Conservation (phyloP, 2,888 invertebrate species). For the Spatulosminthurus flaviceps region DNA sequence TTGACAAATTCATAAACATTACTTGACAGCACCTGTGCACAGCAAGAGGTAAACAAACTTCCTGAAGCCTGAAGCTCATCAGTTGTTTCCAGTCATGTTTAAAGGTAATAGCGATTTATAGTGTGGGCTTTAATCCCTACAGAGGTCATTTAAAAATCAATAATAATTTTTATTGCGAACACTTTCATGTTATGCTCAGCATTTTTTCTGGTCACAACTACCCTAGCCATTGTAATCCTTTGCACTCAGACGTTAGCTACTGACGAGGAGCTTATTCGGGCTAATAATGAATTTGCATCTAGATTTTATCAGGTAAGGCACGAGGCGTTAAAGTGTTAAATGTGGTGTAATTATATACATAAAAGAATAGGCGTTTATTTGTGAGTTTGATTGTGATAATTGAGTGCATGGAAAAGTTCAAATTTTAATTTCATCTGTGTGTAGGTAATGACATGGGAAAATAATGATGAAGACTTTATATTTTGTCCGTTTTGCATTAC, state of each 20-base stretch:
- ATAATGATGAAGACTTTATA: conserved; percentile 52
- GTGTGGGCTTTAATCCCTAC: no score
- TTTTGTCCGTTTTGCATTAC: conserved; percentile 58
- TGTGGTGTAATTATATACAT: no score
- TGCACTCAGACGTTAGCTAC: background rate
- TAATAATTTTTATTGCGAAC: no score
- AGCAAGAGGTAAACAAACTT: background rate
- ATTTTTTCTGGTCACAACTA: no score
- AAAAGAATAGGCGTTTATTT: no score
- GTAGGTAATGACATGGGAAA: conserved; percentile 49
- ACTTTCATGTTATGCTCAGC: no score
- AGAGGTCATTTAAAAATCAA: no score
- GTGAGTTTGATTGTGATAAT: no score
- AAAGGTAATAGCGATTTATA: background rate
- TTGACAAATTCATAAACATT: no score
- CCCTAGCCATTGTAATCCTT: no score
- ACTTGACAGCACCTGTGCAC: no score
- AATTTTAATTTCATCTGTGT: background rate
- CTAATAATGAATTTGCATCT: conserved; percentile 36
- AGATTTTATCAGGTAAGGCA: conserved; percentile 29
- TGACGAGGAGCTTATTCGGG: conserved; percentile 25
- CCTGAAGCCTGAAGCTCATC: background rate
- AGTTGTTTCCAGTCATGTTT: background rate
- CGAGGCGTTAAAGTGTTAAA: background rate
- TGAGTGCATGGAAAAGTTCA: no score